Base-by-base conservation (phyloP, 2,888 invertebrate species). In the Zelleria hepariella region DNA sequence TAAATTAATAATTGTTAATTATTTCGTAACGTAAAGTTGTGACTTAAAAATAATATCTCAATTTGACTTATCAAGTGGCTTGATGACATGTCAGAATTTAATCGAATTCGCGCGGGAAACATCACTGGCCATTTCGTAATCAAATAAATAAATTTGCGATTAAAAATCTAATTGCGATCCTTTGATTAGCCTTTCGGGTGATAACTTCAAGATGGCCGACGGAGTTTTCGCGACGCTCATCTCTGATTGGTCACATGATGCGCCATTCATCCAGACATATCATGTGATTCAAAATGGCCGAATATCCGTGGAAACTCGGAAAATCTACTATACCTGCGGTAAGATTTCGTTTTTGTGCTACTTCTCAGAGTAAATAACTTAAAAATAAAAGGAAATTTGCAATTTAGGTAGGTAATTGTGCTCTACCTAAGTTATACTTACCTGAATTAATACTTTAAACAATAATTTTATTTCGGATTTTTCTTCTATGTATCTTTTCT, bases 241-340 rank as follows among this genome's bases (percentile, higher is more conserved):
- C 63, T 75, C 79, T 83, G 82, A 82, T 83, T 84, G 83, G 86
- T 86, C 86, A 85, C 78, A 84, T 80, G 83, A 77, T 65, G 59
- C 73, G 74, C 74, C 67, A 66, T 67, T 69, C 67, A 66, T 72
- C 63, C 65, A 69, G 71, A 8, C 15, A 77, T 74, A 78, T 77
- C 85, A 86, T 80, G 87, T 87, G 87, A 87, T 80, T 67, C 80
- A 87, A 87, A 72, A 87, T 87, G 87, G 87, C 86, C 61, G 75
- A 70, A 65, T 67, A 67, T 68, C 75, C 78, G 77, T 74, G 75
- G 73, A 67, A 65, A 8, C 1, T 48, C 23, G 15, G 24, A 23
- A 18, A n/a, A 24, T 24, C 26, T 71, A 65, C 65, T 67, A 57
- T 64, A 58, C 54, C 25, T 48, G 59, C 62, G 58, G 53, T 53